phyloP scores from a whole-genome alignment of 2,888 invertebrate species.

The Copidosoma aretas region DNA sequence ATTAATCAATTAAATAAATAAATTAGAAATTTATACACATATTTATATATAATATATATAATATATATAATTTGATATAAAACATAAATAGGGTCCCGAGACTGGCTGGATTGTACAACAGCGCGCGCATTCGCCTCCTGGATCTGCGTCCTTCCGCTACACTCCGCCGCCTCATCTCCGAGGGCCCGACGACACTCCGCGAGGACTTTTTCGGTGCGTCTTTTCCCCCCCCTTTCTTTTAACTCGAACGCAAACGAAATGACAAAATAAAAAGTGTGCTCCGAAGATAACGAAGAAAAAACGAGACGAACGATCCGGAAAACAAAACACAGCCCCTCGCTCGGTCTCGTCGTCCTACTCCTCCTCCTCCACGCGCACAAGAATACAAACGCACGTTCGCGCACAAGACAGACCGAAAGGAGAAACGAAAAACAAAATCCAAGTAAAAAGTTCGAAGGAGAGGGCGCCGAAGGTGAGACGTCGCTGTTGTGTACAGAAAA shows the following conservation, averaged over 20 bases:
- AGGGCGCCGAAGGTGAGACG: constrained; percentile 13
- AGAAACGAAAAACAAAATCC: neutral
- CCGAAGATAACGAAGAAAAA: constrained; percentile 4
- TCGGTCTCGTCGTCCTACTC: constrained; percentile 31
- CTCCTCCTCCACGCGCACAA: too few species aligned
- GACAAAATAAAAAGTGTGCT: constrained; percentile 5
- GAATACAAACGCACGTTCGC: constrained; percentile 16
- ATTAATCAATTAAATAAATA: constrained; percentile 63
- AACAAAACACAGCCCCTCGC: constrained; percentile 27
- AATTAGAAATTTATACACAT: constrained; percentile 61
- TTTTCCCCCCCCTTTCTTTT: too few species aligned
- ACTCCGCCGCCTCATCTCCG: constrained; percentile 23
- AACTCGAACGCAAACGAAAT: neutral
- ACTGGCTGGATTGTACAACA: constrained; percentile 51
- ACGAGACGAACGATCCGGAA: constrained; percentile 3
- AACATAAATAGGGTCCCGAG: constrained; percentile 62
- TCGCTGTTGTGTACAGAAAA: neutral
- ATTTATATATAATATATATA: constrained; percentile 45
- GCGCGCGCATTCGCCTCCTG: constrained; percentile 47
- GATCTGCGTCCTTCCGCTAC: constrained; percentile 32
- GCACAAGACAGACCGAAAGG: neutral
- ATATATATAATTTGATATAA: constrained; percentile 58
- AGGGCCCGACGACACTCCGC: constrained; percentile 38
- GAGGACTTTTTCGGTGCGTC: constrained; percentile 23
- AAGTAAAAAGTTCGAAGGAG: neutral